Conservation (phyloP, 1,140 invertebrate genomes). For the Olivierus martensii region DNA sequence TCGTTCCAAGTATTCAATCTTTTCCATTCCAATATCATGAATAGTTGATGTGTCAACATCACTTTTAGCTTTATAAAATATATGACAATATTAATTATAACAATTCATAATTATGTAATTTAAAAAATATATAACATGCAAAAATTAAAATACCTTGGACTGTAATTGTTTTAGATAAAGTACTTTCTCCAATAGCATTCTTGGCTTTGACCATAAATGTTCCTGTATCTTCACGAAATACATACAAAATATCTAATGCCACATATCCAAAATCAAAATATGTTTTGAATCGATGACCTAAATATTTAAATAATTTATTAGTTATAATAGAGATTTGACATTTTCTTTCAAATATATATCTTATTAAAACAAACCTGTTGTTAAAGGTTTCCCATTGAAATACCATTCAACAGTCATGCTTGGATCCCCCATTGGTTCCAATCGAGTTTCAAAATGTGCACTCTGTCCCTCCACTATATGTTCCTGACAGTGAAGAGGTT, state of each 20-base stretch:
- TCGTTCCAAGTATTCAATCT: slow-evolving; percentile 73
- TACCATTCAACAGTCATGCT: slow-evolving; percentile 85
- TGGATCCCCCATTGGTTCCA: slow-evolving; percentile 82
- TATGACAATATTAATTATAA: neutral
- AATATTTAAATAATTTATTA: neutral
- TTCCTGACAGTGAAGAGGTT: slow-evolving; percentile 73
- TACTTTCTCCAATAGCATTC: slow-evolving; percentile 71
- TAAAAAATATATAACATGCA: neutral
- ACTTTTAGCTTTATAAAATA: slow-evolving; percentile 33
- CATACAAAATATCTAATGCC: slow-evolving; percentile 74
- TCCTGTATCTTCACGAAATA: slow-evolving; percentile 86
- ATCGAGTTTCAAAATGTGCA: slow-evolving; percentile 51
- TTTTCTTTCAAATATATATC: no score
- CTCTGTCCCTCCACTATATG: slow-evolving; percentile 71
- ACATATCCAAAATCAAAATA: slow-evolving; percentile 95
- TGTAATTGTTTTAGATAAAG: slow-evolving; percentile 60
- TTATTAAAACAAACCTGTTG: slow-evolving; percentile 14
- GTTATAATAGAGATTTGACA: neutral
- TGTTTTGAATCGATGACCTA: slow-evolving; percentile 77
- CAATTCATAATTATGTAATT: neutral
- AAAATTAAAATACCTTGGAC: slow-evolving; percentile 46
- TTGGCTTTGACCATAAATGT: slow-evolving; percentile 83
- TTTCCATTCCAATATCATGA: slow-evolving; percentile 66
- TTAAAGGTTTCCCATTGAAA: slow-evolving; percentile 60
- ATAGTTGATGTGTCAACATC: slow-evolving; percentile 68